phyloP scores from a whole-genome alignment of 2,888 invertebrate genomes.

The Scaptomyza caliginosa region DNA sequence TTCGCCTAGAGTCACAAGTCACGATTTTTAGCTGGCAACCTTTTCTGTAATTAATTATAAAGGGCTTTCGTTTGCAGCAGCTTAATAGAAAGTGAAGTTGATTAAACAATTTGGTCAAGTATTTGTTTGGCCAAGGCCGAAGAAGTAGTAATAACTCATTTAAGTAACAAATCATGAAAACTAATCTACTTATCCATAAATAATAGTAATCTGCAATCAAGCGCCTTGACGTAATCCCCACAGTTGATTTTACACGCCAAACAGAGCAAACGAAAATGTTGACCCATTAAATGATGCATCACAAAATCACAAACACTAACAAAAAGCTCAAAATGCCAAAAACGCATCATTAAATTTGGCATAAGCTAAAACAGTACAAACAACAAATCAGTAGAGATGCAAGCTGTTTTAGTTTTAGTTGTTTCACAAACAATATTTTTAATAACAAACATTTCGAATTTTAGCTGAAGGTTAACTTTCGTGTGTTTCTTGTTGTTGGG shows the following conservation, averaged over 20 bases:
- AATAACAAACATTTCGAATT: conserved; percentile 32
- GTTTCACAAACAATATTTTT: conserved; percentile 31
- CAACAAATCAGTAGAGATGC: conserved; percentile 33
- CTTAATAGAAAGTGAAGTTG: conserved; percentile 1
- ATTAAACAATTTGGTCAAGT: conserved; percentile 12
- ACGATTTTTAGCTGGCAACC: conserved; percentile 71
- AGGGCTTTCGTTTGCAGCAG: conserved; percentile 30
- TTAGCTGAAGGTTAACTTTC: conserved; percentile 57
- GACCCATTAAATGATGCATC: conserved; percentile 42
- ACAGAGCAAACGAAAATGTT: conserved; percentile 16
- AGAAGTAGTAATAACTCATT: conserved; percentile 35
- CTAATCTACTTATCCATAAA: conserved; percentile 32
- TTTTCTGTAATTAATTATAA: conserved; percentile 65
- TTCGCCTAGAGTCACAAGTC: conserved; percentile 58
- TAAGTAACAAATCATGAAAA: conserved; percentile 22
- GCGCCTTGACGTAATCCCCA: conserved; percentile 18
- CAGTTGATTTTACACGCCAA: conserved; percentile 16
- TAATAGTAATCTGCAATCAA: conserved; percentile 23
- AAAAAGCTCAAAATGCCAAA: conserved; percentile 13
- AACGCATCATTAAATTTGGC: conserved; percentile 6
- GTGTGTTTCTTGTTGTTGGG: conserved; percentile 13
- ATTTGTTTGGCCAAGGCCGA: background rate
- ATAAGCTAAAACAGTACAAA: conserved; percentile 35
- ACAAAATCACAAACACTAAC: conserved; percentile 11
- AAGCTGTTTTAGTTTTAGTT: conserved; percentile 31